Conservation (phyloP, 2,113 vertebrate genomes). For the Pionites leucogaster region DNA sequence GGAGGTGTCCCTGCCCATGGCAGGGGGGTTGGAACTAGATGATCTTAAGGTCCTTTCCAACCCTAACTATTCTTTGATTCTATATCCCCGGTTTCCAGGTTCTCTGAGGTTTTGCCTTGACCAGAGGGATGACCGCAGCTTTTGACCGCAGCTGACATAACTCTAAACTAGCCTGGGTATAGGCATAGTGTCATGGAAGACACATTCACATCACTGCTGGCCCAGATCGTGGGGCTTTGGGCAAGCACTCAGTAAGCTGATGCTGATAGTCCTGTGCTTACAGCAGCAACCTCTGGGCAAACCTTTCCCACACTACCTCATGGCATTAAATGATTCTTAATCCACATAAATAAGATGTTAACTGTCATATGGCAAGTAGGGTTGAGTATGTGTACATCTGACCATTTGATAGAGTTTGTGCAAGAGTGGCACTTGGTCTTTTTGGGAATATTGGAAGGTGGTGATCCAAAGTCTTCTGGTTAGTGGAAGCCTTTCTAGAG, state of each 20-base stretch:
- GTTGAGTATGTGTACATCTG: background rate
- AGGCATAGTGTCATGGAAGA: background rate
- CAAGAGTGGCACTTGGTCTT: background rate
- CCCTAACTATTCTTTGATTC: no score
- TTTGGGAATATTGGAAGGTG: background rate
- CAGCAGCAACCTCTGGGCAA: background rate
- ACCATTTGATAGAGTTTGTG: background rate
- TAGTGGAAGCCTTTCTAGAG: background rate
- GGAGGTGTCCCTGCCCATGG: no score
- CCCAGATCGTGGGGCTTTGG: background rate
- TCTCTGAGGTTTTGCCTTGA: background rate
- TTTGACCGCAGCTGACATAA: background rate
- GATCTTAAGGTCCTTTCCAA: no score
- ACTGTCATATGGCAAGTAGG: background rate
- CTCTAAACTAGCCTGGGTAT: background rate
- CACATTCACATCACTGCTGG: accelerated
- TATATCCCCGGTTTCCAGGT: background rate
- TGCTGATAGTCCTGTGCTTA: background rate
- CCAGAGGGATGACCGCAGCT: background rate
- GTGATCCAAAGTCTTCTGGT: background rate
- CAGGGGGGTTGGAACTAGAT: no score
- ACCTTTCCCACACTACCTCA: accelerated
- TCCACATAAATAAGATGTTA: background rate
- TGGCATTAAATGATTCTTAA: background rate
- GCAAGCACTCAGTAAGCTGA: background rate